Evolutionary conservation across 2,888 invertebrate genomes (phyloP), one percentile per base, ranked within the genome.

Genomic region (Agonopterix alstromeriana): DNA sequence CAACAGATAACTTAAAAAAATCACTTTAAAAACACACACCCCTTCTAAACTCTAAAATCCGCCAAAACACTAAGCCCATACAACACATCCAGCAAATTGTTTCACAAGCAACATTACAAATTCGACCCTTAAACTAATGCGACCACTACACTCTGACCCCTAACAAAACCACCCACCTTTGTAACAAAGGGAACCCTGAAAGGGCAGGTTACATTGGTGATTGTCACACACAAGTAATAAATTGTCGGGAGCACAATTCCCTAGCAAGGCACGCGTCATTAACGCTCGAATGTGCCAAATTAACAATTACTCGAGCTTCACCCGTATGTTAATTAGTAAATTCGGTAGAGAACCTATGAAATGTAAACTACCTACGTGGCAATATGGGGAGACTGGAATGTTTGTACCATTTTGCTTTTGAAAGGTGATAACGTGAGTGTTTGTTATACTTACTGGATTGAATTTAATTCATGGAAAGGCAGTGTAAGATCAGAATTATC

Each of bases 241-340:
- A 75, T 73, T 65, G 67, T 60, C 56, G 68, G 65, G 60, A 56
- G 60, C 38, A 38, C 38, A 38, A 66, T 67, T 63, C 63, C 54
- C 66, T 57, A 57, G 67, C 61, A 7, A 2, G 63, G 65, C 67
- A 73, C 81, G 82, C 80, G 70, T 83, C 85, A 85, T 85, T 84
- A 83, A 77, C 70, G 69, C 63, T 69, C 73, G 82, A 81, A 82
- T 81, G 79, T 79, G 78, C 79, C 82, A 83, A 85, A 84, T 85
- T 84, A 84, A 84, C 85, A 85, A 85, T 85, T 85, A 85, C 72
- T 67, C 65, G 65, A 70, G 67, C 73, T 65, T 71, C 68, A 69
- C 47, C 9, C 76, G 70, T 77, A 75, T 75, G 82, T 76, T 85
- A 83, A 84, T 85, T 83, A 82, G 84, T 72, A 75, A 80, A 78